A percentile compares a stretch with the other conserved stretches of the same genome.
Evolutionary conservation across 2,888 invertebrate genomes (phyloP).

Genomic region (Ormyrus thymus): DNA sequence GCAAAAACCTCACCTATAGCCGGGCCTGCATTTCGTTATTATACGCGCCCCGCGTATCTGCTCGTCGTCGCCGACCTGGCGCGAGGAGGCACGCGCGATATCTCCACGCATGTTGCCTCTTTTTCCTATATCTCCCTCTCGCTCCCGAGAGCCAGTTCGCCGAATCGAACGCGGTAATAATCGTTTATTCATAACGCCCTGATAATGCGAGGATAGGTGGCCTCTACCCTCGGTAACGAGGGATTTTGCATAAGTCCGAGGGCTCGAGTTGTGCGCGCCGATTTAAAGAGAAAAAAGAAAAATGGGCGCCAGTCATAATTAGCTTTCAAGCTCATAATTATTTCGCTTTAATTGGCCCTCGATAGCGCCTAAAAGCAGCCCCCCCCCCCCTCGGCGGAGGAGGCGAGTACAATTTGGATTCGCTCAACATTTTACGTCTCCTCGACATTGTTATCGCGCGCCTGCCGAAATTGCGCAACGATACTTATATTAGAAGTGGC

Average conservation of each 20-base stretch:
- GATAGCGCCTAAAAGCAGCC: slow-evolving; percentile 39
- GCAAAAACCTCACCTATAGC: slow-evolving; percentile 13
- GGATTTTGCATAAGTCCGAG: slow-evolving; percentile 28
- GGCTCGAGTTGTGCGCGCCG: not conserved
- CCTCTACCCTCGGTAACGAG: slow-evolving; percentile 4
- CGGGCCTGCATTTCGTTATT: not conserved
- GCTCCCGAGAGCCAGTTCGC: not conserved
- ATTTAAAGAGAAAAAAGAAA: not conserved
- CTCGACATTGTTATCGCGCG: not conserved
- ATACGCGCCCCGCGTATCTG: slow-evolving; percentile 9
- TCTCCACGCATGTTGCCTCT: not conserved
- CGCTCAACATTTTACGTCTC: not conserved
- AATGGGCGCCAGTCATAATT: slow-evolving; percentile 17
- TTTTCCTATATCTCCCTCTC: not conserved
- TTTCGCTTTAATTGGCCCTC: slow-evolving; percentile 43
- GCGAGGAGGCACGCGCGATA: slow-evolving; percentile 29
- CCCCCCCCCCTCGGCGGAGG: too few relatives aligned
- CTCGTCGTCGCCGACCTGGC: slow-evolving; percentile 7
- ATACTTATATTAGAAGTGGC: too few relatives aligned
- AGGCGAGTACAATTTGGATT: too few relatives aligned
- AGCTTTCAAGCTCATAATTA: slow-evolving; percentile 35
- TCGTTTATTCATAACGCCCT: slow-evolving; percentile 51
- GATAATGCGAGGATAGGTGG: not conserved
- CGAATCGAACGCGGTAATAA: slow-evolving; percentile 40
- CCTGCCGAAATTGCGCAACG: too few relatives aligned